A percentile compares a stretch with the other conserved stretches of the same genome.
phyloP scores from a whole-genome alignment of 1,140 invertebrate genomes.

The Aphis gossypii region DNA sequence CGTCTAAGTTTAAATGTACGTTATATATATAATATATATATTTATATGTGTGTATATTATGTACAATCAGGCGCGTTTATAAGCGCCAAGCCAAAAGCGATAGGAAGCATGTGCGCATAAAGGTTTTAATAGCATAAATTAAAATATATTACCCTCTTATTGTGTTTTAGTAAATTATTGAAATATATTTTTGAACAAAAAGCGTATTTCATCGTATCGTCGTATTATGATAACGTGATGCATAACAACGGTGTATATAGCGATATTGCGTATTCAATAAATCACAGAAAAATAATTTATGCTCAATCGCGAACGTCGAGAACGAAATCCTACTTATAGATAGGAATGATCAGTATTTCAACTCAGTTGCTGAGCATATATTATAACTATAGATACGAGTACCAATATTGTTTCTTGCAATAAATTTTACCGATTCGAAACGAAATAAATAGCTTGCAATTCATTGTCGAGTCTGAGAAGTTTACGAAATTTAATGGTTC shows the following conservation, averaged over 20 bases:
- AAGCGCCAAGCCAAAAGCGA: background rate
- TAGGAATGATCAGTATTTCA: background rate
- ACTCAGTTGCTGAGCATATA: background rate
- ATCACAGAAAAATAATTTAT: conserved; percentile 2
- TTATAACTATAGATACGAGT: too few relatives aligned
- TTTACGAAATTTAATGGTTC: too few relatives aligned
- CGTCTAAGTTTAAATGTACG: too few relatives aligned
- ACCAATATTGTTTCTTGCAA: background rate
- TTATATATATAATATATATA: too few relatives aligned
- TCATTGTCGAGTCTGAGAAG: too few relatives aligned
- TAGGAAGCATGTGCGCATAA: background rate
- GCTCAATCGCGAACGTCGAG: background rate
- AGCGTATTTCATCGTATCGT: background rate
- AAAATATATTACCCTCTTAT: background rate
- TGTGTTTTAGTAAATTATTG: background rate
- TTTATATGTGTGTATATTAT: too few relatives aligned
- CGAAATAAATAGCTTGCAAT: background rate
- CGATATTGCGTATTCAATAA: background rate
- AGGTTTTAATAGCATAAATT: background rate
- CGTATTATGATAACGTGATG: background rate
- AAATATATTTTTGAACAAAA: background rate
- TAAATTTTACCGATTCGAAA: background rate
- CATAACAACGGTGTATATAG: background rate
- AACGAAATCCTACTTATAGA: background rate
- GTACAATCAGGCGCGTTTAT: background rate